These are phyloP conservation scores for Diabrotica balteata DNA, from an alignment of 2,888 invertebrate species.

Conservation along the genomic window DNA sequence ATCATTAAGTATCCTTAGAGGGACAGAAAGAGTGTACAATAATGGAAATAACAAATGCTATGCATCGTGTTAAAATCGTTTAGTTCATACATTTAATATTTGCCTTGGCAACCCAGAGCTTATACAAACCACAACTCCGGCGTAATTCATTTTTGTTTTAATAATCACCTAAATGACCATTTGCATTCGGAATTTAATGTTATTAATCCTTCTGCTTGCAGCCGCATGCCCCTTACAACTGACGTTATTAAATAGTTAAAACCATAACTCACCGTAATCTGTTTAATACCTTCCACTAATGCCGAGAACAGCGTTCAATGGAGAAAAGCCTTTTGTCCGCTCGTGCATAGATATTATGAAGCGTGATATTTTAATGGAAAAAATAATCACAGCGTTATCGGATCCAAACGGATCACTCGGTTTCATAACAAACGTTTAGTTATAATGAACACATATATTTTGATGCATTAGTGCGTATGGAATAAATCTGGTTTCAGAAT, in stretches of 20 bases:
- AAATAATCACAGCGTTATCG: conserved; percentile 2
- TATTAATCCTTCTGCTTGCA: conserved; percentile 28
- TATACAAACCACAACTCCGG: too few species aligned
- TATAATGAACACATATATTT: too few species aligned
- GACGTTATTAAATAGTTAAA: conserved; percentile 36
- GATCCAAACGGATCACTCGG: neutral
- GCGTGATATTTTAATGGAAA: conserved; percentile 13
- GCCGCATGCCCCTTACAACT: conserved; percentile 21
- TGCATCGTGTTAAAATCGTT: too few species aligned
- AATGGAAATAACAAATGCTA: too few species aligned
- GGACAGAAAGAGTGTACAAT: too few species aligned
- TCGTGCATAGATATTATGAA: conserved; percentile 19
- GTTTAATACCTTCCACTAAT: conserved; percentile 39
- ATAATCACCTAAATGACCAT: conserved; percentile 14
- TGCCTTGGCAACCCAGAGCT: too few species aligned
- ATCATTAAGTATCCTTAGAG: too few species aligned
- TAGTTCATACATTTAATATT: too few species aligned
- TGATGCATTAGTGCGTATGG: too few species aligned
- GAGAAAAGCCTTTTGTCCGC: conserved; percentile 30
- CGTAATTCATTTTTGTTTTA: too few species aligned
- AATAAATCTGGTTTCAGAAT: too few species aligned
- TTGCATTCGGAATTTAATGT: conserved; percentile 28
- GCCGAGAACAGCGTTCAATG: conserved; percentile 32
- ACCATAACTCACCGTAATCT: conserved; percentile 41
- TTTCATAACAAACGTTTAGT: neutral